Base-by-base conservation (phyloP, 1,140 invertebrate genomes). In the Pararge aegeria region DNA sequence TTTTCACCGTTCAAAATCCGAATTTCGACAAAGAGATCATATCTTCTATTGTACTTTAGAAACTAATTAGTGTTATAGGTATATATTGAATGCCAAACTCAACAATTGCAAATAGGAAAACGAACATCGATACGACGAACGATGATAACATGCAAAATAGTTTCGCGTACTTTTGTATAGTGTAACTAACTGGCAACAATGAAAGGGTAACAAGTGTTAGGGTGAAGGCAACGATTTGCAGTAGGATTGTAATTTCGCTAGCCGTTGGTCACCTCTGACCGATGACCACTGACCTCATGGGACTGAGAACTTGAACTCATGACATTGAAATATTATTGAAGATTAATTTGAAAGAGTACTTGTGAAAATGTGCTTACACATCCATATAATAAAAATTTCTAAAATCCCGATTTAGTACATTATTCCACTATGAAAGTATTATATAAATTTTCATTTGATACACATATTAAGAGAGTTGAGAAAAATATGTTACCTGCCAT, bases 181-280 rank as follows among this genome's bases (percentile, higher is more conserved):
- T 21, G n/a, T n/a, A n/a, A n/a, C n/a, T n/a, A n/a, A n/a, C n/a
- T 24, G 3, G 19, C 10, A 54, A 61, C 60, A 67, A 59, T 55
- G 27, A 56, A 66, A 49, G 58, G 66, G 55, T 59, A 5, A 62
- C 69, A 72, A 67, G 72, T 70, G 66, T 68, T 34, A 55, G 70
- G 63, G 63, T 59, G 44, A 64, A 66, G 40, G 55, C 57, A 62
- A 55, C 64, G 63, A 67, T 70, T 66, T 60, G 64, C 64, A 48
- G 66, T 51, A 65, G 64, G 62, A 69, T 69, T 69, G 42, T 12
- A 46, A 62, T 55, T 70, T 75, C 55, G 76, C 72, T 60, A 64
- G 70, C 81, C 81, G 86, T 89, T 89, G 83, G 84, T 83, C 86
- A 89, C 86, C 86, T 77, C 70, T 78, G 75, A 73, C 75, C 75